These are phyloP conservation scores for Eufriesea mexicana DNA, from an alignment of 1,140 invertebrate genomes.

Conservation along the genomic window DNA sequence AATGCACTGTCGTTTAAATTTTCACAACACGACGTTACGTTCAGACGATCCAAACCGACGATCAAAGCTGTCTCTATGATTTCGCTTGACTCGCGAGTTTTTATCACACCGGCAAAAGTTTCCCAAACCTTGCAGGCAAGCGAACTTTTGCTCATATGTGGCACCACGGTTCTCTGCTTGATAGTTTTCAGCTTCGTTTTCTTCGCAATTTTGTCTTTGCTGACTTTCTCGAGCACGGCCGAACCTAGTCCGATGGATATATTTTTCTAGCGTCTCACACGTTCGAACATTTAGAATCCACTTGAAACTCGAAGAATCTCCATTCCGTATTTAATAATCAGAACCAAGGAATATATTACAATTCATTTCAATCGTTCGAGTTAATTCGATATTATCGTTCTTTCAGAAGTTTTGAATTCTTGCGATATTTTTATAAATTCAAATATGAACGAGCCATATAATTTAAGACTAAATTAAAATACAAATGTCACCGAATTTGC, in stretches of 20 bases:
- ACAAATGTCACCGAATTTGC: too few relatives aligned
- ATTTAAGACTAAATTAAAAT: background rate
- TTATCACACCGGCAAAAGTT: constrained; percentile 68
- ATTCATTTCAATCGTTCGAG: background rate
- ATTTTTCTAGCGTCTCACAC: background rate
- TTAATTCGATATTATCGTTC: too few relatives aligned
- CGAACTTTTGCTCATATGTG: constrained; percentile 47
- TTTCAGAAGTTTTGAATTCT: background rate
- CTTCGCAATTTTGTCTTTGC: constrained; percentile 64
- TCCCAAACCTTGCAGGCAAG: constrained; percentile 75
- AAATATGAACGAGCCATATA: too few relatives aligned
- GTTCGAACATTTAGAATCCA: background rate
- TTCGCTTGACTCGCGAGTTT: constrained; percentile 54
- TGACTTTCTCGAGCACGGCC: constrained; percentile 58
- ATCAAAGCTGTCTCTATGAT: constrained; percentile 60
- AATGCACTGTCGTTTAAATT: constrained; percentile 40
- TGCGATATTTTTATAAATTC: background rate
- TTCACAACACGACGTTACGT: constrained; percentile 42
- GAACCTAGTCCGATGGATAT: constrained; percentile 40
- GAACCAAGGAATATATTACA: background rate
- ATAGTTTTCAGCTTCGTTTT: constrained; percentile 60
- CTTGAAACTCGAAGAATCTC: constrained; percentile 19
- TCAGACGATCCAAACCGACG: constrained; percentile 59
- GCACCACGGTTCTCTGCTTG: constrained; percentile 48
- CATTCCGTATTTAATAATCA: background rate